Evolutionary conservation across 2,113 vertebrate species (phyloP).

Genomic region (Nesogale talazaci): DNA sequence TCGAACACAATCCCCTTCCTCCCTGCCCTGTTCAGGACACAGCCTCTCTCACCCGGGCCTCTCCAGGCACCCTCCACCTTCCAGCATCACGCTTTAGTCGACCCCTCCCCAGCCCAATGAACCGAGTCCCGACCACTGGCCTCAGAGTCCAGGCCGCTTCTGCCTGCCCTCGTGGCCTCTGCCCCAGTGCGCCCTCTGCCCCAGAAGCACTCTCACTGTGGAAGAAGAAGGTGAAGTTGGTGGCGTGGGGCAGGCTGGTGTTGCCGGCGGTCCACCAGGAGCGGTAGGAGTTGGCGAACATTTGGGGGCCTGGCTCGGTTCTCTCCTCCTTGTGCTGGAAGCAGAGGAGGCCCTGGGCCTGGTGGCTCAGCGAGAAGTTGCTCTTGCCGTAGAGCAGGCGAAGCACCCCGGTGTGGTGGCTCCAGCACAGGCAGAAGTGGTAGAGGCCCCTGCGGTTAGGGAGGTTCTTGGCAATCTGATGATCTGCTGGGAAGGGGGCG

Average conservation of each 20-base stretch:
- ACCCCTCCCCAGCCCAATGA: not conserved
- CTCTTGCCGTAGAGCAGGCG: conserved; percentile 77
- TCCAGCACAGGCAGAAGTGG: conserved; percentile 87
- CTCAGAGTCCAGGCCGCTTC: not conserved
- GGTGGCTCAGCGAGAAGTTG: conserved; percentile 73
- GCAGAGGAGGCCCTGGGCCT: conserved; percentile 58
- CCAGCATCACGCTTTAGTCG: not conserved
- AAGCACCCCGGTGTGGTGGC: conserved; percentile 53
- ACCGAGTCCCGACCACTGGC: not conserved
- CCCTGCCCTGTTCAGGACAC: too few relatives aligned
- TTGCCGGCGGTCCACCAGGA: conserved; percentile 76
- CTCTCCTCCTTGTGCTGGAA: not conserved
- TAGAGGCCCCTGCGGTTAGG: conserved; percentile 78
- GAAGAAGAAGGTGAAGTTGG: conserved; percentile 76
- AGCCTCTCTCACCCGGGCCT: too few relatives aligned
- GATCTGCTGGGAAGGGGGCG: conserved; percentile 59
- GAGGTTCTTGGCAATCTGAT: not conserved
- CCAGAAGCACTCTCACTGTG: conserved; percentile 48
- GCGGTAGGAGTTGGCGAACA: conserved; percentile 78
- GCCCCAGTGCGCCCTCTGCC: not conserved
- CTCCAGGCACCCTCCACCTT: not conserved
- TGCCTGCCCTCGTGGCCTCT: not conserved
- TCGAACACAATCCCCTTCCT: not conserved
- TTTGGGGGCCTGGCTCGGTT: fast-evolving
- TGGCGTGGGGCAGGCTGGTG: conserved; percentile 52